Percentiles rank a stretch among this genome's conserved stretches.
Conservation (phyloP, 2,113 vertebrate genomes). For the Mustelus asterias region DNA sequence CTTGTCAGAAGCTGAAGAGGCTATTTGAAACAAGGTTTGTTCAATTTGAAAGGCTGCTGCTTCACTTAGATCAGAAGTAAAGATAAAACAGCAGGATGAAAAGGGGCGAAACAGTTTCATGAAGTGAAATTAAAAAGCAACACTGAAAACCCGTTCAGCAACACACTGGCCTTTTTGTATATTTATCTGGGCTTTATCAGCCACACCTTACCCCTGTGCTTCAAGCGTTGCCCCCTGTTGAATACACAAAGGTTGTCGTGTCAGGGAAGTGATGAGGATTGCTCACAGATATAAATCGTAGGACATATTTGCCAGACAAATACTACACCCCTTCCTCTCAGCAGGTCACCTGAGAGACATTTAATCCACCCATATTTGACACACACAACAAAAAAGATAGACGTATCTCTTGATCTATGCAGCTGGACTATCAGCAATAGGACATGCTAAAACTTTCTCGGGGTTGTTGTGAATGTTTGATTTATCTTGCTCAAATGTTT, state of each 20-base stretch:
- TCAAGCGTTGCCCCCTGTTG: slow-evolving; percentile 48
- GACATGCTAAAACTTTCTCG: neutral
- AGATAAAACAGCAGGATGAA: slow-evolving; percentile 73
- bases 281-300: slow-evolving; percentile 39
- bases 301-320: slow-evolving; percentile 41
- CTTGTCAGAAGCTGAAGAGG: slow-evolving; percentile 81
- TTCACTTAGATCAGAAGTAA: slow-evolving; percentile 63
- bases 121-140: slow-evolving; percentile 81
- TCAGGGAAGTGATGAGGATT: slow-evolving; percentile 44
- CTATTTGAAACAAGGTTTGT: slow-evolving; percentile 81
- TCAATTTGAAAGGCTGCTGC: slow-evolving; percentile 81
- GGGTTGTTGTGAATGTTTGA: neutral
- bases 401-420: slow-evolving; percentile 38
- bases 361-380: slow-evolving; percentile 44
- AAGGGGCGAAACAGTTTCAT: slow-evolving; percentile 67
- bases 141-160: slow-evolving; percentile 70
- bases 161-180: slow-evolving; percentile 61
- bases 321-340: slow-evolving; percentile 34
- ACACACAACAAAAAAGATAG: slow-evolving; percentile 35
- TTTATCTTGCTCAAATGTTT: neutral
- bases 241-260: slow-evolving; percentile 57
- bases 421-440: slow-evolving; percentile 18
- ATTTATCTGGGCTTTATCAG: slow-evolving; percentile 67
- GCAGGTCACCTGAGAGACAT: slow-evolving; percentile 39
- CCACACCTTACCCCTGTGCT: slow-evolving; percentile 61